A percentile compares a stretch with the other conserved stretches of the same genome.
These are phyloP conservation scores for Gadus macrocephalus DNA, from an alignment of 2,113 vertebrate species.

Conservation along the genomic window DNA sequence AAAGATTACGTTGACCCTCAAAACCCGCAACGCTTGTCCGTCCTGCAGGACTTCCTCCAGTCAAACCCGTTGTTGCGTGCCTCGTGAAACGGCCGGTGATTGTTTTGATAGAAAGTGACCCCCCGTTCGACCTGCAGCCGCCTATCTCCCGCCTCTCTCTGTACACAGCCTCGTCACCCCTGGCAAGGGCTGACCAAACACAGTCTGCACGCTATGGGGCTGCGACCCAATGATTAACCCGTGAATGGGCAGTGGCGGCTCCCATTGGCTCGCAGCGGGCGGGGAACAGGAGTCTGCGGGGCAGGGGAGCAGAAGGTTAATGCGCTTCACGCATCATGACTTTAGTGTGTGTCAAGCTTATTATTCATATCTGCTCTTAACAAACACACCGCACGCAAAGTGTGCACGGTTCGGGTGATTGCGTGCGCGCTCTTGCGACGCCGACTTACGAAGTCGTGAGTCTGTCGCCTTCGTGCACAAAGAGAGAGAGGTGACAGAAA, in stretches of 20 bases:
- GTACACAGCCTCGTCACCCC: slow-evolving; percentile 62
- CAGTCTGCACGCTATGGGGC: slow-evolving; percentile 74
- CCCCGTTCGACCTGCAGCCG: slow-evolving; percentile 19
- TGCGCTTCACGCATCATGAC: slow-evolving; percentile 58
- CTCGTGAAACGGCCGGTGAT: slow-evolving; percentile 50
- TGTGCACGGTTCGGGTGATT: background rate
- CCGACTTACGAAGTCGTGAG: slow-evolving; percentile 12
- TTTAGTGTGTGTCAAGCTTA: slow-evolving; percentile 60
- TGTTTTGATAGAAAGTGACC: slow-evolving; percentile 73
- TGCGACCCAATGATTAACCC: slow-evolving; percentile 73
- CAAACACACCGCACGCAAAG: slow-evolving; percentile 4
- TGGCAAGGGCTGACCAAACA: slow-evolving; percentile 76
- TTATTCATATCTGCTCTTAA: slow-evolving; percentile 58
- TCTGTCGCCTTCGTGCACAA: slow-evolving; percentile 48
- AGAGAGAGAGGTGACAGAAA: slow-evolving; percentile 66
- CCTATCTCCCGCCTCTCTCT: slow-evolving; percentile 65
- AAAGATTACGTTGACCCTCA: too few species aligned
- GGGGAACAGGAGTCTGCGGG: slow-evolving; percentile 39
- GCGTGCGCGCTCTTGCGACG: slow-evolving; percentile 26
- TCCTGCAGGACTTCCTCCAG: too few species aligned
- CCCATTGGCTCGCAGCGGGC: slow-evolving; percentile 30
- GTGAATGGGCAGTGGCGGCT: slow-evolving; percentile 44
- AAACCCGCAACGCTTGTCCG: too few species aligned
- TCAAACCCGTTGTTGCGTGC: slow-evolving; percentile 54
- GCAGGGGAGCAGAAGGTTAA: slow-evolving; percentile 44